Evolutionary conservation across 1,140 invertebrate species (phyloP).

Genomic region (Cydia amplana): DNA sequence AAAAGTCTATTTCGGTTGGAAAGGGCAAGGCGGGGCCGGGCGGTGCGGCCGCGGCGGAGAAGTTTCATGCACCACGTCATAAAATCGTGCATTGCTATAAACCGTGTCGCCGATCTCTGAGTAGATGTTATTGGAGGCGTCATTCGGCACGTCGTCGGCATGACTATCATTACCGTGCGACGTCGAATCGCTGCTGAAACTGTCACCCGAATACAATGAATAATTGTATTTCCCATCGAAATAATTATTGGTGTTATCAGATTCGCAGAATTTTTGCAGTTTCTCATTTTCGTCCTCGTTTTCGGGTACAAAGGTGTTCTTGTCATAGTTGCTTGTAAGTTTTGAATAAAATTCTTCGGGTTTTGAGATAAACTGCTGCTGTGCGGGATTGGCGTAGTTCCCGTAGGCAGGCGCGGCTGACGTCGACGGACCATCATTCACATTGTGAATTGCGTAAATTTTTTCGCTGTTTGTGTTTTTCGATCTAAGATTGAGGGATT

Average conservation of each 20-base stretch:
- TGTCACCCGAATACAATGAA: constrained; percentile 44
- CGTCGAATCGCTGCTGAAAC: constrained; percentile 42
- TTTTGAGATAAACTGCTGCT: constrained; percentile 64
- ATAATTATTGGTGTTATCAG: constrained; percentile 72
- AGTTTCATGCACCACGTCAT: constrained; percentile 68
- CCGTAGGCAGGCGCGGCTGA: constrained; percentile 49
- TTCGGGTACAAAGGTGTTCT: constrained; percentile 71
- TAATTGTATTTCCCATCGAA: constrained; percentile 69
- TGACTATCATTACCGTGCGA: constrained; percentile 44
- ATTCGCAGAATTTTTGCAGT: constrained; percentile 65
- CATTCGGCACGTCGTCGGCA: constrained; percentile 66
- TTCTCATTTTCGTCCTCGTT: constrained; percentile 64
- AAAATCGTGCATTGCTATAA: constrained; percentile 54
- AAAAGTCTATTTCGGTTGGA: constrained; percentile 50
- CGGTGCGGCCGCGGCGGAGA: constrained; percentile 60
- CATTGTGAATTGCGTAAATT: constrained; percentile 54
- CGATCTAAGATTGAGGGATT: constrained; percentile 72
- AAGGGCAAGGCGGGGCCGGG: constrained; percentile 70
- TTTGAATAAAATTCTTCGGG: constrained; percentile 73
- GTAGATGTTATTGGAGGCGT: constrained; percentile 62
- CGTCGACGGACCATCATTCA: constrained; percentile 41
- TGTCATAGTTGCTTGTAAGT: constrained; percentile 60
- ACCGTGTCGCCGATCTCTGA: constrained; percentile 61
- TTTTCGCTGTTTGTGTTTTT: constrained; percentile 65
- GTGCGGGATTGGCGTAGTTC: constrained; percentile 62